Base-by-base conservation (phyloP, 2,888 invertebrate species). In the Seladonia tumulorum region DNA sequence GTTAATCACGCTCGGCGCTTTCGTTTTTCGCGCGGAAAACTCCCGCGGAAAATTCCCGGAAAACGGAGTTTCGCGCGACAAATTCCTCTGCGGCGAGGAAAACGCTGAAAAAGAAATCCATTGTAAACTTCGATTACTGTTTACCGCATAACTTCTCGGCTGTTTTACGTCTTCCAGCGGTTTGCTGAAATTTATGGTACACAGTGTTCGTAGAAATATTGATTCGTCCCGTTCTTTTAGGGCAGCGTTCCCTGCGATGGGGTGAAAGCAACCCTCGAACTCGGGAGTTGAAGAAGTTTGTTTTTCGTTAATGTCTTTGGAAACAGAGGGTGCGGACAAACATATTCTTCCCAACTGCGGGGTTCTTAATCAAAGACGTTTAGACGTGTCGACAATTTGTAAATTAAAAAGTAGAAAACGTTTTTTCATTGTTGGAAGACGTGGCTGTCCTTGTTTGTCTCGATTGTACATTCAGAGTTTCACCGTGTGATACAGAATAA, bases 261-360 rank as follows among this genome's bases (percentile, higher is more conserved):
- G 63, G 63, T 29, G 63, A 16, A 29, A 29, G 16, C 60, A 12
- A 29, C 16, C 22, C 68, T 22, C 22, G 0, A 68, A 47, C 70
- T 72, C 60, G 12, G 25, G 57, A 57, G 70, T 66, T 70, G 82
- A 74, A n/a, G n/a, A 29, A 29, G 29, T 63, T 29, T 63, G 57
- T 57, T n/a, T 63, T 29, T 2, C 14, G 35, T 63, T 29, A 29
- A 2, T 7, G 29, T 16, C 63, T 29, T 16, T 16, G 63, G 29
- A 16, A 29, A 29, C 16, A 16, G 25, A 16, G 63, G 29, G 29
- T 29, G 29, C 7, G 7, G 16, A 0, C 2, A 63, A 29, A 63
- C 16, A 2, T 16, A 18, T 16, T 29, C 29, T 7, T 63, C 29
- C 63, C 63, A 7, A 7, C 29, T 5, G 63, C 7, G 16, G 7